Evolutionary conservation across 2,113 vertebrate genomes (phyloP).

Genomic region (Oryzias celebensis): DNA sequence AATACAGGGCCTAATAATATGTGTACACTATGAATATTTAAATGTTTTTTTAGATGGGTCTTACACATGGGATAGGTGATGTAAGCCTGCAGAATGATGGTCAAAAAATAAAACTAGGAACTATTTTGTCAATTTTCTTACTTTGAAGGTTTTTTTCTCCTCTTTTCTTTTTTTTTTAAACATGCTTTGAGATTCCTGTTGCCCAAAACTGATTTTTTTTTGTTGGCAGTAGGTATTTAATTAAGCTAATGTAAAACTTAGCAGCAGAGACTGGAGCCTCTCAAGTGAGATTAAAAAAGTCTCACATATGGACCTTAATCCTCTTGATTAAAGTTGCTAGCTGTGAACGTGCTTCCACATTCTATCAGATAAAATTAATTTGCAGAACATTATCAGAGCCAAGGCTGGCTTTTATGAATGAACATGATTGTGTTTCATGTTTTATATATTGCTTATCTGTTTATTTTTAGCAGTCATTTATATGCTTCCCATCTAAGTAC

Average conservation of each 20-base stretch:
- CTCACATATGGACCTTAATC: constrained; percentile 72
- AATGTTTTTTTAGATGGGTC: constrained; percentile 35
- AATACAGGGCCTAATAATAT: constrained; percentile 65
- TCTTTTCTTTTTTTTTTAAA: constrained; percentile 3
- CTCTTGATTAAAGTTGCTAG: constrained; percentile 66
- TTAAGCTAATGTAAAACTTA: constrained; percentile 62
- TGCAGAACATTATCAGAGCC: constrained; percentile 22
- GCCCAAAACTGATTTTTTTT: constrained; percentile 14
- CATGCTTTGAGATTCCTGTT: neutral
- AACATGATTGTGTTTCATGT: constrained; percentile 8
- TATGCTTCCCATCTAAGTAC: too few species aligned
- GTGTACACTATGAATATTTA: constrained; percentile 61
- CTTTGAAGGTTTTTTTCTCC: constrained; percentile 3
- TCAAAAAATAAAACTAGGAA: neutral
- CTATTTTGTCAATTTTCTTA: neutral
- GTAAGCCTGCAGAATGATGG: constrained; percentile 13
- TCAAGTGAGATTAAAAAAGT: constrained; percentile 62
- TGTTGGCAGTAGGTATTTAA: constrained; percentile 30
- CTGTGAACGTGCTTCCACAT: constrained; percentile 62
- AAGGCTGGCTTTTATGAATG: constrained; percentile 20
- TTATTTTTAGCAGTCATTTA: neutral
- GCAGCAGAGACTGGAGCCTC: constrained; percentile 34
- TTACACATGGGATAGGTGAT: constrained; percentile 45
- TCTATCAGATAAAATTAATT: constrained; percentile 49
- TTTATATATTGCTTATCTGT: neutral